Evolutionary conservation across 2,888 invertebrate genomes (phyloP).

Genomic region (Litoditis marina): DNA sequence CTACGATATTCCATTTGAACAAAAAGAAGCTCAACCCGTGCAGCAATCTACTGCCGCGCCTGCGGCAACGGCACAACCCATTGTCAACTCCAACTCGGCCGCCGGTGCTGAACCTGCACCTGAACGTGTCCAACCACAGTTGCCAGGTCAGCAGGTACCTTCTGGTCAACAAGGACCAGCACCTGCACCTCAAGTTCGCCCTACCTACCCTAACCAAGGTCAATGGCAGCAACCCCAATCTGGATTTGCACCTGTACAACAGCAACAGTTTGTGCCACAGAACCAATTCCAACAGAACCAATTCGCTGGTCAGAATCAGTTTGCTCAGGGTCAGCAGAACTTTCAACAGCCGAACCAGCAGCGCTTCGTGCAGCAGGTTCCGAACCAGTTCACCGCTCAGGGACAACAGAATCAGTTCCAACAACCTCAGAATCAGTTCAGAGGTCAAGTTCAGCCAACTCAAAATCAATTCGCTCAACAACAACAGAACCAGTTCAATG

Average conservation of each 20-base stretch:
- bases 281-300: too few relatives aligned
- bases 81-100: not conserved
- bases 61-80: not conserved
- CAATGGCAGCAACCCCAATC: too few relatives aligned
- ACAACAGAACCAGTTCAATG: constrained; percentile 5
- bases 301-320: too few relatives aligned
- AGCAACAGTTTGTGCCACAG: not conserved
- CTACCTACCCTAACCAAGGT: too few relatives aligned
- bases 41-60: constrained; percentile 1
- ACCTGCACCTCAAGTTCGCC: too few relatives aligned
- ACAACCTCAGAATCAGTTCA: not conserved
- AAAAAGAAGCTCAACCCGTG: constrained; percentile 2
- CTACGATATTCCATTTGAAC: constrained; percentile 12
- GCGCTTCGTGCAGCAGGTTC: too few relatives aligned
- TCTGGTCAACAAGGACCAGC: too few relatives aligned
- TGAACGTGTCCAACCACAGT: constrained; percentile 4
- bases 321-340: too few relatives aligned
- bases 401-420: too few relatives aligned
- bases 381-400: too few relatives aligned
- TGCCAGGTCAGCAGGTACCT: not conserved
- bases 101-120: not conserved
- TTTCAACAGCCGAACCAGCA: too few relatives aligned
- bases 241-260: too few relatives aligned
- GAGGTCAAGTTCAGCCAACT: not conserved
- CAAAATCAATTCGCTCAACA: not conserved